Evolutionary conservation across 1,140 invertebrate genomes (phyloP), one percentile per base, ranked within the genome.

Genomic region (Hesperophylax magnus): DNA sequence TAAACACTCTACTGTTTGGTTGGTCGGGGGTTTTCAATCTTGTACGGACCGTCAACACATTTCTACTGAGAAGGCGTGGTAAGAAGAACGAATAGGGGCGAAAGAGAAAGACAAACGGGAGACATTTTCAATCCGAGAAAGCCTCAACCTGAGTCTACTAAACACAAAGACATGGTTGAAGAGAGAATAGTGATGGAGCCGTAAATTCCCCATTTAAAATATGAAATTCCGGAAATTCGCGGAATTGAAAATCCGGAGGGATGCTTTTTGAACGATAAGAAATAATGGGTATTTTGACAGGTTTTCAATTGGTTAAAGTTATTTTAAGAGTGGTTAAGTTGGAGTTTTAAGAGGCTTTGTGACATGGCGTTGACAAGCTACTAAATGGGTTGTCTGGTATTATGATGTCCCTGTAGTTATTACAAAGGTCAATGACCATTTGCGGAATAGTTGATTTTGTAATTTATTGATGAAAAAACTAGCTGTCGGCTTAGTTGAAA

Each of bases 21-120:
- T n/a, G 47, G 31, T 56, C 14, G 47, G 76, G 14, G 52, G 34
- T 78, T 78, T 67, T 78, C 76, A 78, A 78, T 78, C 76, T 63
- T 75, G 67, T 80, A 56, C 65, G 47, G 65, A 80, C 18, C 72
- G 72, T 75, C 60, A 80, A 76, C 79, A 80, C 71, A 80, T 75
- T 80, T 58, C 58, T 71, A 18, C 31, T 47, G 31, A 24, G 24
- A 31, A 24, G 4, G 8, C 54, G n/a, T 3, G n/a, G 56, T 18
- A 58, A n/a, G 56, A 18, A 58, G 11, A 47, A 3, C 8, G 18
- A 61, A 65, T 17, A 39, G 39, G 18, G n/a, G 67, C 53, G 67
- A 71, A 18, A 18, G 34, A 20, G 20, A 71, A 47, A 71, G 67
- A 71, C 67, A 71, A 71, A 71, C 67, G 67, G 15, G 67, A 71